Percentiles rank a stretch among this genome's conserved stretches.
Evolutionary conservation across 2,888 invertebrate species (phyloP).

Genomic region (Panzeria rudis): DNA sequence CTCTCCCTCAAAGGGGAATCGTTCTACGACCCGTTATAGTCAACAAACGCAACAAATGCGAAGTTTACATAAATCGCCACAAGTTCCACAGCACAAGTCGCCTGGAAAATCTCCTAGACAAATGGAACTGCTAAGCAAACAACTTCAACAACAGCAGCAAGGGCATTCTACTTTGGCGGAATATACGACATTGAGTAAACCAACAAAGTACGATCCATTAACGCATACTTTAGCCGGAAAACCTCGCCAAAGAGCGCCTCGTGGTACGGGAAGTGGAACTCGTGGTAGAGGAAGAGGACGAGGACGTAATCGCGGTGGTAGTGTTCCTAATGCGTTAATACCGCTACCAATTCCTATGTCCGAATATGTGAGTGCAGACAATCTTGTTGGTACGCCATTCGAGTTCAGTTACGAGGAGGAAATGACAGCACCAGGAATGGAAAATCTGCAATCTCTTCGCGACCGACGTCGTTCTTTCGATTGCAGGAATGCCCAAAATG

Average conservation of each 20-base stretch:
- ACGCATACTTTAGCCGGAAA: slow-evolving; percentile 81
- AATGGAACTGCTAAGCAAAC: slow-evolving; percentile 83
- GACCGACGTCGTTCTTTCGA: slow-evolving; percentile 92
- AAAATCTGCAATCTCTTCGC: slow-evolving; percentile 90
- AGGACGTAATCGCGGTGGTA: slow-evolving; percentile 84
- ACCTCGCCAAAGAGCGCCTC: slow-evolving; percentile 81
- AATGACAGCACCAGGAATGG: slow-evolving; percentile 90
- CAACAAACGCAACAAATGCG: slow-evolving; percentile 75
- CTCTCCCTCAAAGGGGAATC: slow-evolving; percentile 79
- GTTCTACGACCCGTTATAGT: slow-evolving; percentile 77
- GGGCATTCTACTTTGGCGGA: slow-evolving; percentile 72
- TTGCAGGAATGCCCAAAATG: slow-evolving; percentile 82
- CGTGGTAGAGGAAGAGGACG: slow-evolving; percentile 83
- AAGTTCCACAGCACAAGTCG: slow-evolving; percentile 85
- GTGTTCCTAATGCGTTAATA: slow-evolving; percentile 76
- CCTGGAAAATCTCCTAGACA: slow-evolving; percentile 89
- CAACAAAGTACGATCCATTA: slow-evolving; percentile 78
- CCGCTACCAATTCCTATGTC: slow-evolving; percentile 80
- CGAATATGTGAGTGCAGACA: slow-evolving; percentile 87
- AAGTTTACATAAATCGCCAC: slow-evolving; percentile 85
- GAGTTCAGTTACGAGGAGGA: slow-evolving; percentile 94
- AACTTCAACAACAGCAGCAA: slow-evolving; percentile 72
- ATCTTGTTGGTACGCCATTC: slow-evolving; percentile 93
- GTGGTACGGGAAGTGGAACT: slow-evolving; percentile 78
- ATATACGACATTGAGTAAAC: slow-evolving; percentile 79